A percentile compares a stretch with the other conserved stretches of the same genome.
phyloP scores from a whole-genome alignment of 2,113 vertebrate species.

The Etia nguti region DNA sequence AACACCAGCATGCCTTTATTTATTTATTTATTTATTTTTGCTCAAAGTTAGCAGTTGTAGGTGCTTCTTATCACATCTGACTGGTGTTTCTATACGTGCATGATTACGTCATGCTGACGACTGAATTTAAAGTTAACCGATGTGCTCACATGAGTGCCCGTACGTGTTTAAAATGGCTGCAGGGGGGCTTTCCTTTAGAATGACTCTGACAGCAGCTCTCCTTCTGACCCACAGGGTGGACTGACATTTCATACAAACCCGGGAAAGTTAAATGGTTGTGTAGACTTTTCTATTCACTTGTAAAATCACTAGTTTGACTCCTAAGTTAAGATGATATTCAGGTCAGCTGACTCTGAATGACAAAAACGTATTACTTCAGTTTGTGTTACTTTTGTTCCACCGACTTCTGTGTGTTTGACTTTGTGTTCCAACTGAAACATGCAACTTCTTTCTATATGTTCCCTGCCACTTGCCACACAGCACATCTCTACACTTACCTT shows the following conservation, averaged over 20 bases:
- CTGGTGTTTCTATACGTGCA: background rate
- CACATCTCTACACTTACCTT: slow-evolving; percentile 64
- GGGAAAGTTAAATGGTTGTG: background rate
- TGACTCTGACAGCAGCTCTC: background rate
- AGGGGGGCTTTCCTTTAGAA: background rate
- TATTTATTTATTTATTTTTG: too few relatives aligned
- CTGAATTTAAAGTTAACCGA: background rate
- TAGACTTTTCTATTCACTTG: background rate
- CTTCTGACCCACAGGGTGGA: background rate
- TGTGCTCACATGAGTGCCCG: background rate
- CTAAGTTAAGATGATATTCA: background rate
- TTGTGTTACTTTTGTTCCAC: background rate
- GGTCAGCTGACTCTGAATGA: background rate
- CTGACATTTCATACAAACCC: background rate
- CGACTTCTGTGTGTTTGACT: background rate
- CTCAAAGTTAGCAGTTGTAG: background rate
- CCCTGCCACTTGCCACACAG: background rate
- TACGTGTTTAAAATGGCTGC: background rate
- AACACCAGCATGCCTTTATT: background rate
- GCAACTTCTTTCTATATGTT: background rate
- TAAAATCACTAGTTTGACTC: background rate
- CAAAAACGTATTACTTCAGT: rapidly evolving
- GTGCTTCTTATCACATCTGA: background rate
- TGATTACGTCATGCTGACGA: rapidly evolving
- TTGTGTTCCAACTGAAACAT: background rate